Percentiles rank a stretch among this genome's conserved stretches.
phyloP scores from a whole-genome alignment of 2,113 vertebrate genomes.

The Coreoperca whiteheadi region DNA sequence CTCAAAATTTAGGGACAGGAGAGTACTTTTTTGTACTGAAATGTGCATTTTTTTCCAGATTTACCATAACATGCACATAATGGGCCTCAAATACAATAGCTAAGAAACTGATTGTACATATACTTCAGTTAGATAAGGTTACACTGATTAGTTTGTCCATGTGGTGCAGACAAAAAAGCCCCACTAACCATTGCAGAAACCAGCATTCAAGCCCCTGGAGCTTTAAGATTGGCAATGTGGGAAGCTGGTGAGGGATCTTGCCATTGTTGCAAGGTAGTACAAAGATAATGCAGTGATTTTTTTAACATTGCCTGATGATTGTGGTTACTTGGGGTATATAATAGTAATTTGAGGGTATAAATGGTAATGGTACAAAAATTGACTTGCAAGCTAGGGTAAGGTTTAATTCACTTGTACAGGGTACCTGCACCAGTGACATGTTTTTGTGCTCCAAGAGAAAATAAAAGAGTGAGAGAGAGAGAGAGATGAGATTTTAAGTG shows the following conservation, averaged over 20 bases:
- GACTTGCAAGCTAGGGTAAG: not conserved
- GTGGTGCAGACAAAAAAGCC: not conserved
- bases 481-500: conserved; percentile 13
- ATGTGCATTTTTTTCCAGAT: not conserved
- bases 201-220: not conserved
- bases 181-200: not conserved
- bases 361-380: not conserved
- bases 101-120: too few relatives aligned
- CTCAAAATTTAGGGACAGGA: not conserved
- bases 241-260: not conserved
- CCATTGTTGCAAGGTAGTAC: not conserved
- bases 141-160: not conserved
- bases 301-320: not conserved
- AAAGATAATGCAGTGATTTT: not conserved
- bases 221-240: too few relatives aligned
- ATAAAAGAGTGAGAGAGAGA: not conserved
- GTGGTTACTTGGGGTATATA: not conserved
- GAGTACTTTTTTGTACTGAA: not conserved
- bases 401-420: not conserved
- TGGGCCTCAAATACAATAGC: not conserved
- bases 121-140: not conserved
- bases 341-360: not conserved
- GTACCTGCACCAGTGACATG: not conserved
- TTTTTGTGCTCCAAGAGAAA: not conserved
- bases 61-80: not conserved